A percentile compares a stretch with the other conserved stretches of the same genome.
Evolutionary conservation across 2,797 vertebrate species (phyloP).

Genomic region (Chanos chanos): DNA sequence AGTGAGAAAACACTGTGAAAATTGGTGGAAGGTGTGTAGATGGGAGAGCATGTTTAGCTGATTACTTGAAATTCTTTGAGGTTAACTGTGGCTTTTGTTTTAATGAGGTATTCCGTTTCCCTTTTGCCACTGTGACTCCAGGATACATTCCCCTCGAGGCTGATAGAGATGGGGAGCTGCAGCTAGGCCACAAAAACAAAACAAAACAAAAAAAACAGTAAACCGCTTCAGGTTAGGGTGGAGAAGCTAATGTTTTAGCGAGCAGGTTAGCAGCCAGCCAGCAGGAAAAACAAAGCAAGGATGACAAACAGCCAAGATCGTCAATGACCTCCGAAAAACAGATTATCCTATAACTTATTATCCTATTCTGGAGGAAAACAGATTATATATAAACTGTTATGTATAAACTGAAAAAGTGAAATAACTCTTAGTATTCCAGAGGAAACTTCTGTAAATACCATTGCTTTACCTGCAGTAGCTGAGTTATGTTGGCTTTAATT

Average conservation of each 20-base stretch:
- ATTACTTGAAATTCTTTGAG: conserved; percentile 71
- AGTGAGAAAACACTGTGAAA: not conserved
- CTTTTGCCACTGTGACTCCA: conserved; percentile 55
- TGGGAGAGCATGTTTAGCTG: not conserved
- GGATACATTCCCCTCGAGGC: conserved; percentile 64
- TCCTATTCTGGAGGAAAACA: too few relatives aligned
- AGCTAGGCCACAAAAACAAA: conserved; percentile 56
- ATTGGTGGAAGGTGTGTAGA: not conserved
- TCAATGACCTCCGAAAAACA: too few relatives aligned
- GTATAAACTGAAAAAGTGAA: too few relatives aligned
- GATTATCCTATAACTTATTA: too few relatives aligned
- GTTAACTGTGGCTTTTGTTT: conserved; percentile 59
- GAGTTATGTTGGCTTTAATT: conserved; percentile 65
- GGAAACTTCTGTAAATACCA: not conserved
- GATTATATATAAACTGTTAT: too few relatives aligned
- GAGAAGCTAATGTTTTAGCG: too few relatives aligned
- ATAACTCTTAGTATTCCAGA: too few relatives aligned
- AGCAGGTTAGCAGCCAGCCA: too few relatives aligned
- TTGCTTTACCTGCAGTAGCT: conserved; percentile 74
- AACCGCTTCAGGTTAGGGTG: too few relatives aligned
- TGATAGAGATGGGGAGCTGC: conserved; percentile 66
- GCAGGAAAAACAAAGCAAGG: too few relatives aligned
- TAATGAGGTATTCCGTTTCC: conserved; percentile 62
- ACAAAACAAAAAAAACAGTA: not conserved
- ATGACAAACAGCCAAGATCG: too few relatives aligned